phyloP scores from a whole-genome alignment of 1,140 invertebrate genomes.

The Geopemphigus sp. region DNA sequence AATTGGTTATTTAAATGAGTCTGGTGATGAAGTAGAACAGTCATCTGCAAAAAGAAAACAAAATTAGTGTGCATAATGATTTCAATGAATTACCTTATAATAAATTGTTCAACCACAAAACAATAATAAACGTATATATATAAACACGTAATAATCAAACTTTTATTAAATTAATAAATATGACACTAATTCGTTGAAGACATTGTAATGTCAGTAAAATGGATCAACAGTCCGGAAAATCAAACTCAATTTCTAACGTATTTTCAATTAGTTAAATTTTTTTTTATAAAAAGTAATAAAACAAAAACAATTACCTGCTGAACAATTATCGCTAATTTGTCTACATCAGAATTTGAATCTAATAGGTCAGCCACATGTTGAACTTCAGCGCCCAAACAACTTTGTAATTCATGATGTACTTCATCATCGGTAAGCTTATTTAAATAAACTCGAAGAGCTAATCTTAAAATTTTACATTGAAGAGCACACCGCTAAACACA shows the following conservation, averaged over 20 bases:
- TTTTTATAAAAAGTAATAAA: slow-evolving; percentile 21
- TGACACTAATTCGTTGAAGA: too few species aligned
- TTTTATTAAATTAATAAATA: too few species aligned
- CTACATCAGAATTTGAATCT: slow-evolving; percentile 51
- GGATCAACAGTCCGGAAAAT: too few species aligned
- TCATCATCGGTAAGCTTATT: slow-evolving; percentile 52
- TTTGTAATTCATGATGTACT: slow-evolving; percentile 52
- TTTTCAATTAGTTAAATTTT: too few species aligned
- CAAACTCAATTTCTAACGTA: too few species aligned
- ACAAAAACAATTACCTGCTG: slow-evolving; percentile 52
- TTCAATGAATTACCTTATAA: neutral
- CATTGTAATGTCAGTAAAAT: too few species aligned
- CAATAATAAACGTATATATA: neutral
- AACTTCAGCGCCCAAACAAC: slow-evolving; percentile 52
- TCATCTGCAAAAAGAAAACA: slow-evolving; percentile 50
- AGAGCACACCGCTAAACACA: slow-evolving; percentile 52
- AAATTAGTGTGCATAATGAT: too few species aligned
- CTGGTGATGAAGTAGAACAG: slow-evolving; percentile 50
- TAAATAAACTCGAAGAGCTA: slow-evolving; percentile 52
- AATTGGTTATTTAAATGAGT: slow-evolving; percentile 50
- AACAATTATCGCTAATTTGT: slow-evolving; percentile 52
- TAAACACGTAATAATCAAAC: neutral
- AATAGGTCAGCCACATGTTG: slow-evolving; percentile 52
- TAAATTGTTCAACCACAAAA: neutral
- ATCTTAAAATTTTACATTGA: slow-evolving; percentile 52